Conservation (phyloP, 2,888 invertebrate species). For the Elysia crispata region DNA sequence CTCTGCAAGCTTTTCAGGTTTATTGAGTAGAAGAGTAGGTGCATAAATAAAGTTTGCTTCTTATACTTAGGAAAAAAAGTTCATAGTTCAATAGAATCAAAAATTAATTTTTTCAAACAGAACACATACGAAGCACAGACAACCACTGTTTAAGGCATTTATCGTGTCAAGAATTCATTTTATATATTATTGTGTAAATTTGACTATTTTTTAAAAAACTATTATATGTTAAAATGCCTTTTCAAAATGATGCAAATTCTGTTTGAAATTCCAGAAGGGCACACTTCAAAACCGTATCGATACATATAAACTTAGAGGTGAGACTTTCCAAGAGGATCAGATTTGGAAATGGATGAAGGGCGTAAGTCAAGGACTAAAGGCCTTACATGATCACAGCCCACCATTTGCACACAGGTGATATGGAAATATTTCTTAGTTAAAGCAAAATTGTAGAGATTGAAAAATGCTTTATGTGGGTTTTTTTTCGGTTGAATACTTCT, state of each 20-base stretch:
- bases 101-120: too few species aligned
- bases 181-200: neutral
- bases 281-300: constrained; percentile 86
- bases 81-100: too few species aligned
- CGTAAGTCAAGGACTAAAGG: constrained; percentile 86
- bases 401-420: constrained; percentile 84
- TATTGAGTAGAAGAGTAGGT: too few species aligned
- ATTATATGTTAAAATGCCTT: too few species aligned
- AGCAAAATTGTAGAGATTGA: neutral
- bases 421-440: neutral
- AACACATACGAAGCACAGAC: too few species aligned
- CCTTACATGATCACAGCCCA: constrained; percentile 86
- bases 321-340: constrained; percentile 83
- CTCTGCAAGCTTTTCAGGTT: too few species aligned
- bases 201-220: too few species aligned
- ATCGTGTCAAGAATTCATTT: neutral
- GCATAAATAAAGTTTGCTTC: too few species aligned
- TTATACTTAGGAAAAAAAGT: too few species aligned
- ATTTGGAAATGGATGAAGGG: constrained; percentile 85
- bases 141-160: neutral
- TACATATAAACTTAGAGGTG: constrained; percentile 77
- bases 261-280: constrained; percentile 81
- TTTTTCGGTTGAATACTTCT: neutral
- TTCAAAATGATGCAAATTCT: neutral
- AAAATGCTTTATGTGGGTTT: too few species aligned